A percentile compares a stretch with the other conserved stretches of the same genome.
Evolutionary conservation across 37 sponge, comb jelly and placozoan species (phyloP).

Genomic region (Aphrocallistes beatrix): DNA sequence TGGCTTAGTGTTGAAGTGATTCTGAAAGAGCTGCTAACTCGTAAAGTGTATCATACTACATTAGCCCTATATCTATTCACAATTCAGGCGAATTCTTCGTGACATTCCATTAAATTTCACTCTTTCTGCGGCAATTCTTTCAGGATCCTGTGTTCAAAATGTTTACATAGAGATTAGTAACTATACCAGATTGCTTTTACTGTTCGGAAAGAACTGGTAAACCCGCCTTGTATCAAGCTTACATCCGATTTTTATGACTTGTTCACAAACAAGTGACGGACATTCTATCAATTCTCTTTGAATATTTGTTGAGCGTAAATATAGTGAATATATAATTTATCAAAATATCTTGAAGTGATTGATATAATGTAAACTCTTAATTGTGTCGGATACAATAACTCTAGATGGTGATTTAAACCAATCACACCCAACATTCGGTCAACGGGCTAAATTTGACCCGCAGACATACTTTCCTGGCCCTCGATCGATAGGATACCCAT

Average conservation of each 20-base stretch:
- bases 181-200: background rate
- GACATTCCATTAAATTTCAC: background rate
- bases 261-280: background rate
- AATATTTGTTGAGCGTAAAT: background rate
- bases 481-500: no score
- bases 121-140: background rate
- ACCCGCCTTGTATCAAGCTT: background rate
- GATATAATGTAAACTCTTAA: background rate
- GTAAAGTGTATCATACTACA: constrained; percentile 7
- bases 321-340: background rate
- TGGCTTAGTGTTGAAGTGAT: background rate
- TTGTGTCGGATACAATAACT: background rate
- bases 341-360: background rate
- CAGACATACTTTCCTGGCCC: no score
- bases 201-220: background rate
- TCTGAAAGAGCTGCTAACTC: background rate
- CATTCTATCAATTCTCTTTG: background rate
- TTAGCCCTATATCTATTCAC: background rate
- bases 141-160: background rate
- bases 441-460: no score
- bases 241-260: background rate
- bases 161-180: background rate
- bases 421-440: no score
- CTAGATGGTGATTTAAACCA: background rate
- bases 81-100: background rate